phyloP scores from a whole-genome alignment of 2,113 vertebrate genomes.

The Clinocottus analis region DNA sequence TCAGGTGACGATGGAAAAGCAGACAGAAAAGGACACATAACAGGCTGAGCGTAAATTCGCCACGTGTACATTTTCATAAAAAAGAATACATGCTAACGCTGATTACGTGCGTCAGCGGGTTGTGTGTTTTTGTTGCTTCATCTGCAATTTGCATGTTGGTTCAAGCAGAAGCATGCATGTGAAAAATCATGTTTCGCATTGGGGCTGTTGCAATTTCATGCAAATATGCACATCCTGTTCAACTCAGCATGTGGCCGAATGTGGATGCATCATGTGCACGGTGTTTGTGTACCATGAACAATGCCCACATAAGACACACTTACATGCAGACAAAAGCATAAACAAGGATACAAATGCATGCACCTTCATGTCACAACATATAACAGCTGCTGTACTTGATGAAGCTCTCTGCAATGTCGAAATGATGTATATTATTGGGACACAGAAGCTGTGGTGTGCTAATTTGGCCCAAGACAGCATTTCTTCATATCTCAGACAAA shows the following conservation, averaged over 20 bases:
- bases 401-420: neutral
- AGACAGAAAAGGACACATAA: neutral
- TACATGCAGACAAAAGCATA: conserved; percentile 9
- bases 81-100: conserved; percentile 24
- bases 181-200: conserved; percentile 54
- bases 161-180: conserved; percentile 40
- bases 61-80: conserved; percentile 3
- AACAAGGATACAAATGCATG: neutral
- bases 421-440: neutral
- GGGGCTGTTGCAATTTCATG: conserved; percentile 69
- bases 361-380: neutral
- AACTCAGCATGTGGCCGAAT: conserved; percentile 45
- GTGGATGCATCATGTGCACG: neutral
- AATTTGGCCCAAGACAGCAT: too few species aligned
- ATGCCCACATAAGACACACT: neutral
- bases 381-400: neutral
- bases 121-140: conserved; percentile 46
- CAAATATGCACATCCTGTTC: conserved; percentile 61
- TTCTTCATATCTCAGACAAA: too few species aligned
- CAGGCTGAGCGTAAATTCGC: neutral
- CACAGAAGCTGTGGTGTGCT: neutral
- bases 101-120: conserved; percentile 41
- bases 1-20: neutral
- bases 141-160: conserved; percentile 61
- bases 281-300: neutral